Evolutionary conservation across 2,113 vertebrate genomes (phyloP).

Genomic region (Paratilapia polleni): DNA sequence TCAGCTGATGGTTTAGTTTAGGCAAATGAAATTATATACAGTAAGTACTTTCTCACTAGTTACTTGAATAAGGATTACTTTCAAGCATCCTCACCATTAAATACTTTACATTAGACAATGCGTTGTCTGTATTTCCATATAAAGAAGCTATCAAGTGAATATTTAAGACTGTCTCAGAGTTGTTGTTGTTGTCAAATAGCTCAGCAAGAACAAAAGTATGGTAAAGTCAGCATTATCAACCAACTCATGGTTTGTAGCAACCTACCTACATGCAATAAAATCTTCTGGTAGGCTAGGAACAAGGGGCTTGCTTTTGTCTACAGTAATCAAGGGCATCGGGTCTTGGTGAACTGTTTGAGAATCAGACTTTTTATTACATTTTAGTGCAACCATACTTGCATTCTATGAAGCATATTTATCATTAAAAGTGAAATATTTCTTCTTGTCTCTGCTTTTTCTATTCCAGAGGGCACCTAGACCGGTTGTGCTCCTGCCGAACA

Average conservation of each 20-base stretch:
- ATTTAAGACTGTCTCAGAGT: not conserved
- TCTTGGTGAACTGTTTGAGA: not conserved
- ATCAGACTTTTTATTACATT: not conserved
- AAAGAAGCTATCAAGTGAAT: not conserved
- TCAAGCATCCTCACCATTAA: not conserved
- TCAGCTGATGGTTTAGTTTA: not conserved
- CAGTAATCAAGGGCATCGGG: not conserved
- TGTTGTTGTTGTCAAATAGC: not conserved
- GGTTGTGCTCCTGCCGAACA: slow-evolving; percentile 60
- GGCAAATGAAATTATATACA: not conserved
- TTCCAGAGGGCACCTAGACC: slow-evolving; percentile 75
- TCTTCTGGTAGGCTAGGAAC: not conserved
- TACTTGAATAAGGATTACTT: not conserved
- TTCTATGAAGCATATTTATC: not conserved
- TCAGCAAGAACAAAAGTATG: not conserved
- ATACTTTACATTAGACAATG: not conserved
- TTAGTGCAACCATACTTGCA: not conserved
- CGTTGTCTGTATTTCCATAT: not conserved
- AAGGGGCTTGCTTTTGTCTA: not conserved
- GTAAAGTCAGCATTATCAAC: not conserved
- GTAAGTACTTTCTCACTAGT: not conserved
- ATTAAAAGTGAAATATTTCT: not conserved
- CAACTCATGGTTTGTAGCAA: not conserved
- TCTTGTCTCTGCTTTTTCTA: not conserved
- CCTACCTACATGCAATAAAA: not conserved